Evolutionary conservation across 2,113 vertebrate genomes (phyloP), one percentile per base, ranked within the genome.

Genomic region (Macrotus californicus): DNA sequence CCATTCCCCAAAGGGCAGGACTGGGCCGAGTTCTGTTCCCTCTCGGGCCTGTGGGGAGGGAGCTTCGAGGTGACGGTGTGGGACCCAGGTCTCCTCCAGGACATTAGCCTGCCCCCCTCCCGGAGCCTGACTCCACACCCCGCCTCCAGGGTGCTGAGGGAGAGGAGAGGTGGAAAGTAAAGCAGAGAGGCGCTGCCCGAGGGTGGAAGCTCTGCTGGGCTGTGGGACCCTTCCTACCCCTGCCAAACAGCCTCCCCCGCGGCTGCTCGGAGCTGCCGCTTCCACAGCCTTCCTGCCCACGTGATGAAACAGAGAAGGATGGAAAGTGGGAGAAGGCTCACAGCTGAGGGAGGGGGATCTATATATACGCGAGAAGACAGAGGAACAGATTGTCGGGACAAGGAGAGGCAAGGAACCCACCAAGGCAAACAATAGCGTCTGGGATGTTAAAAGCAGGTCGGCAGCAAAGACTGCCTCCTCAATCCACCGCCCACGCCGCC

Each of bases 331-430:
- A 97, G 97, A 88, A 97, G 76, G 91, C 94, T 88, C 94, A 83
- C 82, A 67, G 97, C 26, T 12, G 94, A 94, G 88, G 96, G 95
- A 89, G 96, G 87, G 87, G 95, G 95, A 94, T 94, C 97, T 97
- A 97, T 97, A 97, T 97, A 97, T 97, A 97, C 91, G 91, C 61
- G 94, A 96, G 96, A 95, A 97, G 96, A 97, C 96, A 94, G 96
- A 92, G 70, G 97, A 97, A 97, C 97, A 97, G 97, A 97, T 97
- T 97, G 97, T 77, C 36, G 86, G 93, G 96, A 97, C 26, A 43
- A 89, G 95, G 96, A 95, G 96, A 96, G 94, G 97, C 96, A 96
- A 52, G 5, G 87, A 96, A 95, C 95, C 96, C 96, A 96, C 96
- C 72, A 50, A 83, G 91, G 97, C 95, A 96, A 97, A 97, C 97